Conservation (phyloP, 2,113 vertebrate species). For the Thalassarche chlororhynchos region DNA sequence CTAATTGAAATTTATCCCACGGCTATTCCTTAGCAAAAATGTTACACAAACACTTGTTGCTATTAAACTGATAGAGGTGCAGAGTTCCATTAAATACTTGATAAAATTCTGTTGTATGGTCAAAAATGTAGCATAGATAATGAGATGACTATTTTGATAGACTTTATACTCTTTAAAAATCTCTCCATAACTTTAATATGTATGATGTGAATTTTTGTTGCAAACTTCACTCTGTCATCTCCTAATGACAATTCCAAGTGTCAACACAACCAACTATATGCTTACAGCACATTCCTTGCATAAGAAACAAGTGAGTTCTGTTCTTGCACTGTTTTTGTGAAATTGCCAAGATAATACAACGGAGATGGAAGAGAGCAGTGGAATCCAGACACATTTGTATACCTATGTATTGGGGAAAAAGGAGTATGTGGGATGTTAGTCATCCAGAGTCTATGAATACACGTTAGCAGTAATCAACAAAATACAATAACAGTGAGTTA, state of each 20-base stretch:
- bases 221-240: background rate
- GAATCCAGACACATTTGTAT: background rate
- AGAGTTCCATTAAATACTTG: background rate
- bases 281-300: background rate
- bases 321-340: background rate
- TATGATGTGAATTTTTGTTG: background rate
- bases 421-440: background rate
- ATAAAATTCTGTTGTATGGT: background rate
- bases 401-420: background rate
- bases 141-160: background rate
- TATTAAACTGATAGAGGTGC: background rate
- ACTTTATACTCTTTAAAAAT: background rate
- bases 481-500: background rate
- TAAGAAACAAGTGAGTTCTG: background rate
- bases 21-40: background rate
- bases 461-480: accelerated
- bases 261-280: accelerated
- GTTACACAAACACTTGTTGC: background rate
- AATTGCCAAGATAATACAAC: background rate
- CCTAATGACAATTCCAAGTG: background rate
- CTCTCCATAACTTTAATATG: background rate
- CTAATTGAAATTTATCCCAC: background rate
- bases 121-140: background rate
- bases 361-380: background rate
- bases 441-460: background rate